Evolutionary conservation across 2,113 vertebrate species (phyloP).

Genomic region (Paedocypris sp.): DNA sequence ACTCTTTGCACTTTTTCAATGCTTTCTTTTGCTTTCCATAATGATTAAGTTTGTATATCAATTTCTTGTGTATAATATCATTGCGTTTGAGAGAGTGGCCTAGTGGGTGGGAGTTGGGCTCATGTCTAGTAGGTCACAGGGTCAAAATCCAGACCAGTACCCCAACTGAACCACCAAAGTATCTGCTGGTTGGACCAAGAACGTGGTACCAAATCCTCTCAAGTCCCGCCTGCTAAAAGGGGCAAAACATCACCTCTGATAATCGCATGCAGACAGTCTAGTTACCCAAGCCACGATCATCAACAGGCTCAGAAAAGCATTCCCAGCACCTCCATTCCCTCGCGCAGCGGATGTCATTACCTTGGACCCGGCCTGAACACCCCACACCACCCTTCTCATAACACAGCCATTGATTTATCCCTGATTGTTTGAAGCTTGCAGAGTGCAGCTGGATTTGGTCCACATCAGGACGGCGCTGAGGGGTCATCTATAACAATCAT

Average conservation of each 20-base stretch:
- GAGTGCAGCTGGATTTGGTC: conserved; percentile 51
- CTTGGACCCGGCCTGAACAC: conserved; percentile 49
- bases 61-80: no score
- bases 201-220: conserved; percentile 4
- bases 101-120: no score
- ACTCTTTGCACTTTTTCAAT: background rate
- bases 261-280: conserved; percentile 27
- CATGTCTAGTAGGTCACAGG: no score
- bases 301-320: conserved; percentile 31
- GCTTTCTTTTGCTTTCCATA: background rate
- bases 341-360: conserved; percentile 38
- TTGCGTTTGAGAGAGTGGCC: no score
- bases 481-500: conserved; percentile 64
- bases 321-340: conserved; percentile 23
- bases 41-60: no score
- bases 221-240: conserved; percentile 26
- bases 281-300: conserved; percentile 11
- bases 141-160: no score
- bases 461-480: conserved; percentile 51
- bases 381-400: conserved; percentile 38
- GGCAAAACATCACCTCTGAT: conserved; percentile 41
- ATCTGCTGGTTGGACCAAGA: conserved; percentile 60
- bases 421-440: conserved; percentile 54
- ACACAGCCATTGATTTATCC: conserved; percentile 61
- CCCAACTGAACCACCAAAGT: conserved; percentile 44